phyloP scores from a whole-genome alignment of 2,888 invertebrate genomes.

The Pheosia gnoma region DNA sequence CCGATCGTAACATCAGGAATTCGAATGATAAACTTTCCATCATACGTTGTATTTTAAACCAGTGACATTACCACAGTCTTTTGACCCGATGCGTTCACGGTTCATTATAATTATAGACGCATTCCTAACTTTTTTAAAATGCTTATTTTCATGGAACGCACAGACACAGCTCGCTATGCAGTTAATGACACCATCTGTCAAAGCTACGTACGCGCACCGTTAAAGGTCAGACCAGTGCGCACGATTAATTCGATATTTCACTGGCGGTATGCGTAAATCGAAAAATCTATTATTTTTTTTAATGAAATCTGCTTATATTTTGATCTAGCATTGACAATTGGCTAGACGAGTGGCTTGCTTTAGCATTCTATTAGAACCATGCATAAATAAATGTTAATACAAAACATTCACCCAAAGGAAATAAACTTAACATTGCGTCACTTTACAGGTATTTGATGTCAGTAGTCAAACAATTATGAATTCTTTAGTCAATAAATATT shows the following conservation, averaged over 20 bases:
- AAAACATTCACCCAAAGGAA: neutral
- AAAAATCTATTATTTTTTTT: constrained; percentile 3
- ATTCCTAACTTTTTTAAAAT: constrained; percentile 42
- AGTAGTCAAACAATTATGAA: neutral
- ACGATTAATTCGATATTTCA: constrained; percentile 30
- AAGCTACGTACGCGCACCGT: constrained; percentile 33
- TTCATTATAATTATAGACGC: constrained; percentile 57
- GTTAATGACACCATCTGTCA: constrained; percentile 56
- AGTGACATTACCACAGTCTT: constrained; percentile 59
- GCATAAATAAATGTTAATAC: too few species aligned
- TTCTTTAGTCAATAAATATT: neutral
- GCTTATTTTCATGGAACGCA: constrained; percentile 37
- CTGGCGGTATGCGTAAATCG: constrained; percentile 17
- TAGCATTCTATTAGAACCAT: too few species aligned
- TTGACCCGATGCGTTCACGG: constrained; percentile 57
- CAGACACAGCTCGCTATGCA: constrained; percentile 33
- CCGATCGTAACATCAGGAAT: constrained; percentile 61
- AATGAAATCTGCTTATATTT: neutral
- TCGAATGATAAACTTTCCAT: constrained; percentile 61
- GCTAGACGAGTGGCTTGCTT: too few species aligned
- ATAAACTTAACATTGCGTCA: neutral
- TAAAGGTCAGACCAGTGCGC: constrained; percentile 36
- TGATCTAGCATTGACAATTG: too few species aligned
- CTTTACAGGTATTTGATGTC: neutral
- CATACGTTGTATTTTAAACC: constrained; percentile 60